A percentile compares a stretch with the other conserved stretches of the same genome.
These are phyloP conservation scores for Protophormia terraenovae DNA, from an alignment of 2,888 invertebrate species.

Conservation along the genomic window DNA sequence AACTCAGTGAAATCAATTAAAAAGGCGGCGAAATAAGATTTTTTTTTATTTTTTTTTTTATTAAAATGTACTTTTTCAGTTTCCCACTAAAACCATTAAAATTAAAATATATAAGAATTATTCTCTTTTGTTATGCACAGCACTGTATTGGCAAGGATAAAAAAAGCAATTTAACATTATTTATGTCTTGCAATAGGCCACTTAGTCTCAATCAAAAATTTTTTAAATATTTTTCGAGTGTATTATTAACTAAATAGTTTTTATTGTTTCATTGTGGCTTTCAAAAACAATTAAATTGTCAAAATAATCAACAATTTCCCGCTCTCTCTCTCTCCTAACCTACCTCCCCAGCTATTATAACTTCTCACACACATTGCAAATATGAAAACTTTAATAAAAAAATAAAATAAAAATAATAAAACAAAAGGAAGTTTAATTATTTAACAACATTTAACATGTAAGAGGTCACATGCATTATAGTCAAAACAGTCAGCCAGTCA, in stretches of 20 bases:
- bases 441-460: constrained; percentile 59
- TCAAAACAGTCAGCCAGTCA: constrained; percentile 21
- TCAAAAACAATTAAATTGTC: constrained; percentile 48
- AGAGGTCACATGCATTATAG: constrained; percentile 59
- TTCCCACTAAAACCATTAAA: too few relatives aligned
- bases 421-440: constrained; percentile 60
- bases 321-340: neutral
- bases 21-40: too few relatives aligned
- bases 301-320: constrained; percentile 20
- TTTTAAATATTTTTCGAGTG: neutral
- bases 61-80: too few relatives aligned
- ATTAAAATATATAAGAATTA: too few relatives aligned
- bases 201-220: neutral
- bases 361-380: constrained; percentile 21
- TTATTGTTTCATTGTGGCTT: neutral
- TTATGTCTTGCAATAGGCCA: neutral
- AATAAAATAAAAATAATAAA: neutral
- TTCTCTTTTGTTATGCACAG: too few relatives aligned
- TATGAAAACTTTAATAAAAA: constrained; percentile 33
- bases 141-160: too few relatives aligned
- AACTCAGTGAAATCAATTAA: too few relatives aligned
- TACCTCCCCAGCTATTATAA: neutral
- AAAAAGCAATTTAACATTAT: too few relatives aligned
- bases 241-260: constrained; percentile 13
- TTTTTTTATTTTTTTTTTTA: too few relatives aligned